Evolutionary conservation across 1,140 invertebrate genomes (phyloP).

Genomic region (Bombus waltoni): DNA sequence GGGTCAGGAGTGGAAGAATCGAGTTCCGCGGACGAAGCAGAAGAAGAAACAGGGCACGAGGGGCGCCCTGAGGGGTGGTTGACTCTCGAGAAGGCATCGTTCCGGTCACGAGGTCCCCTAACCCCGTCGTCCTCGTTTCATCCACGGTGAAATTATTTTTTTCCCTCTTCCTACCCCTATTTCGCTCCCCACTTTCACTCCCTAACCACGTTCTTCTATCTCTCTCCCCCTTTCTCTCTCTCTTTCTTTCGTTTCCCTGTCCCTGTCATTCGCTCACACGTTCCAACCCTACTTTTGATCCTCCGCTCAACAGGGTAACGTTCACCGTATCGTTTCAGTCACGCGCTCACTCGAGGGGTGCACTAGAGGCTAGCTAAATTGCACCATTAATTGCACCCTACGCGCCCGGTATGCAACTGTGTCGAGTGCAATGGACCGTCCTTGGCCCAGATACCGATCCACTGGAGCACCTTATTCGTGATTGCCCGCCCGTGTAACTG

Average conservation of each 20-base stretch:
- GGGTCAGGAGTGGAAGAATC: conserved; percentile 11
- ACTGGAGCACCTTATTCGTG: conserved; percentile 25
- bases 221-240: background rate
- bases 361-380: conserved; percentile 51
- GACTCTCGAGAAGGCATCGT: conserved; percentile 41
- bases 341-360: background rate
- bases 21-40: conserved; percentile 2
- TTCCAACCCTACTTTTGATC: background rate
- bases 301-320: background rate
- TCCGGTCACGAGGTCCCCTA: conserved; percentile 39
- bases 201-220: background rate
- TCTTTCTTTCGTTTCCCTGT: too few relatives aligned
- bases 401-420: conserved; percentile 62
- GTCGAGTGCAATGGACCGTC: conserved; percentile 66
- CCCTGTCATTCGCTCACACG: background rate
- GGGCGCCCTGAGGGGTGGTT: background rate
- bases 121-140: conserved; percentile 39
- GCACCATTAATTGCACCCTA: conserved; percentile 65
- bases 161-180: background rate
- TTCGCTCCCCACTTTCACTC: background rate
- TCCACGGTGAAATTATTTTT: conserved; percentile 43
- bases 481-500: conserved; percentile 13
- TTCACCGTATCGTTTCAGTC: conserved; percentile 35
- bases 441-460: conserved; percentile 66
- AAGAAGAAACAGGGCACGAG: background rate